Conservation (phyloP, 1,140 invertebrate genomes). For the Pseudomyrmex cubaensis region DNA sequence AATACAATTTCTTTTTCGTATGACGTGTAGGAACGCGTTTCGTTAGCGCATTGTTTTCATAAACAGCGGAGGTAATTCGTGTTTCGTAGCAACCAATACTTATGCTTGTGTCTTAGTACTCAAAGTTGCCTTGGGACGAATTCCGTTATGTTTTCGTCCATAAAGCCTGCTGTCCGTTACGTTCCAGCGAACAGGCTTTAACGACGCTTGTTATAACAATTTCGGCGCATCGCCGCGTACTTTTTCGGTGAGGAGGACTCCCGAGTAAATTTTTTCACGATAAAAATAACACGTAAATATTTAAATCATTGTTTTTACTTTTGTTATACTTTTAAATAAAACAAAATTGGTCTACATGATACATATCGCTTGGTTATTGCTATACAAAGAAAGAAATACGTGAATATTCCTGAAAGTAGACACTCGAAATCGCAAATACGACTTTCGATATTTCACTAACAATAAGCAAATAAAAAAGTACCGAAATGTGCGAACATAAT, state of each 20-base stretch:
- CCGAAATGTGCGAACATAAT: constrained; percentile 19
- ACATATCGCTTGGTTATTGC: too few species aligned
- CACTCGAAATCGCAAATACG: background rate
- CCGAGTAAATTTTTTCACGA: constrained; percentile 19
- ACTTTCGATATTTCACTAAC: background rate
- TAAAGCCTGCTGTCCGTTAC: constrained; percentile 66
- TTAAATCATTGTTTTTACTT: too few species aligned
- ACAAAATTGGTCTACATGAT: too few species aligned
- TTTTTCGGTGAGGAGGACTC: constrained; percentile 36
- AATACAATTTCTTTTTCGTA: background rate
- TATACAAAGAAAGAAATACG: background rate
- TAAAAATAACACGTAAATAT: constrained; percentile 6
- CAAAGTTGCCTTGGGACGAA: constrained; percentile 51
- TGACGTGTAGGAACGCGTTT: background rate
- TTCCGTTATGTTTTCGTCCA: constrained; percentile 70
- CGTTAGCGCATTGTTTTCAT: constrained; percentile 12
- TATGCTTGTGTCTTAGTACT: constrained; percentile 48
- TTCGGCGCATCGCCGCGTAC: constrained; percentile 41
- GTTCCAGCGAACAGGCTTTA: constrained; percentile 51
- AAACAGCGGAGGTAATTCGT: constrained; percentile 58
- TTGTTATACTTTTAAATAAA: too few species aligned
- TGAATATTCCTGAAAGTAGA: background rate
- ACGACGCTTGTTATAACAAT: constrained; percentile 57
- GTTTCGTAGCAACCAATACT: constrained; percentile 57
- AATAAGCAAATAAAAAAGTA: background rate